Evolutionary conservation across 2,113 vertebrate species (phyloP).

Genomic region (Triplophysa rosa): DNA sequence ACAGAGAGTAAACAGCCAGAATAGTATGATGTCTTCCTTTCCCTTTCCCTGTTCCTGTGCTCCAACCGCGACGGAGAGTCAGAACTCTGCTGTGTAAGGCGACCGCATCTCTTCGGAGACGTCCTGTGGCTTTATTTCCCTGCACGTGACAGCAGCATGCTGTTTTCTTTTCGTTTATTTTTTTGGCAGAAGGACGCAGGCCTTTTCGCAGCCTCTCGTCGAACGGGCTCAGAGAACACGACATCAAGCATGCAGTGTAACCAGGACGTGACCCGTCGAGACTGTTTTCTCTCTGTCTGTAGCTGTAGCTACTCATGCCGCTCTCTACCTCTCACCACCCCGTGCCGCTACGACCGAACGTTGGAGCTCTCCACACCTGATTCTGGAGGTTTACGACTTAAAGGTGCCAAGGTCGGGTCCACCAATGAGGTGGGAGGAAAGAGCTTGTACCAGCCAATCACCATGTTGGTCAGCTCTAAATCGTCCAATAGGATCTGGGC

Average conservation of each 20-base stretch:
- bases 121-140: not conserved
- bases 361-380: constrained; percentile 86
- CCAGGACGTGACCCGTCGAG: constrained; percentile 78
- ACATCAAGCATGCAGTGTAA: constrained; percentile 91
- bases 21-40: not conserved
- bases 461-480: constrained; percentile 96
- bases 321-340: constrained; percentile 60
- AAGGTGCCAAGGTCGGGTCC: constrained; percentile 94
- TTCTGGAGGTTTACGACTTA: constrained; percentile 90
- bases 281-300: constrained; percentile 60
- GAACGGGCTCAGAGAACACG: constrained; percentile 85
- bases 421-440: constrained; percentile 96
- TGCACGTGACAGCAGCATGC: constrained; percentile 21
- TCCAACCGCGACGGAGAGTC: not conserved
- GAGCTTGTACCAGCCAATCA: constrained; percentile 99
- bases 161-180: constrained; percentile 71
- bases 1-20: constrained; percentile 68
- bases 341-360: constrained; percentile 84
- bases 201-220: constrained; percentile 73
- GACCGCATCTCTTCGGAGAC: constrained; percentile 23
- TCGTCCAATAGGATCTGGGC: constrained; percentile 98
- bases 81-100: not conserved
- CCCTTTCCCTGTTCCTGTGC: not conserved
- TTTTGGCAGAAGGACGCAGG: constrained; percentile 80
- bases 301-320: constrained; percentile 71